Conservation (phyloP, 1,140 invertebrate species). For the Belonocnema kinseyi region DNA sequence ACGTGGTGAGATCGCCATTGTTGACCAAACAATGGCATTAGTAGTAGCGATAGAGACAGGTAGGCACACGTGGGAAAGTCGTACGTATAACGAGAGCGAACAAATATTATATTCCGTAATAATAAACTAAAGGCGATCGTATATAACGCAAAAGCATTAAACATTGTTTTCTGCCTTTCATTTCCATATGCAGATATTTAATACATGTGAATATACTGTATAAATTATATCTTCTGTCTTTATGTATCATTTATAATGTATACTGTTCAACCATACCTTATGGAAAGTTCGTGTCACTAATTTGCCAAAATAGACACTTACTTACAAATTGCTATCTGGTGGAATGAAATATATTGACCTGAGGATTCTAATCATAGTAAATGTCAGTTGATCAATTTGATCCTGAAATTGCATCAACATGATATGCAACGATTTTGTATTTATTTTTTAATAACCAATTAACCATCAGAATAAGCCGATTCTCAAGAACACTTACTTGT, state of each 20-base stretch:
- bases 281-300: background rate
- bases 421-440: too few species aligned
- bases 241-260: background rate
- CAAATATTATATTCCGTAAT: conserved; percentile 56
- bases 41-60: conserved; percentile 52
- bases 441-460: too few species aligned
- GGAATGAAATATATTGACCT: background rate
- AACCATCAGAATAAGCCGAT: too few species aligned
- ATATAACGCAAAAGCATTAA: conserved; percentile 50
- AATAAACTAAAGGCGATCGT: conserved; percentile 53
- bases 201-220: conserved; percentile 1
- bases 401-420: too few species aligned
- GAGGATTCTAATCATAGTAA: too few species aligned
- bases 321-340: conserved; percentile 1
- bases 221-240: conserved; percentile 8
- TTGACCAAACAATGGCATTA: conserved; percentile 52
- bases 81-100: conserved; percentile 51
- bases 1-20: conserved; percentile 40
- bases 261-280: background rate
- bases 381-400: too few species aligned
- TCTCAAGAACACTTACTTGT: too few species aligned
- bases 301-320: conserved; percentile 15
- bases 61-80: conserved; percentile 54
- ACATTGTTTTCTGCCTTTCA: conserved; percentile 51
- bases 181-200: conserved; percentile 30